Conservation (phyloP, 1,140 invertebrate species). For the Drosophila setifemur region DNA sequence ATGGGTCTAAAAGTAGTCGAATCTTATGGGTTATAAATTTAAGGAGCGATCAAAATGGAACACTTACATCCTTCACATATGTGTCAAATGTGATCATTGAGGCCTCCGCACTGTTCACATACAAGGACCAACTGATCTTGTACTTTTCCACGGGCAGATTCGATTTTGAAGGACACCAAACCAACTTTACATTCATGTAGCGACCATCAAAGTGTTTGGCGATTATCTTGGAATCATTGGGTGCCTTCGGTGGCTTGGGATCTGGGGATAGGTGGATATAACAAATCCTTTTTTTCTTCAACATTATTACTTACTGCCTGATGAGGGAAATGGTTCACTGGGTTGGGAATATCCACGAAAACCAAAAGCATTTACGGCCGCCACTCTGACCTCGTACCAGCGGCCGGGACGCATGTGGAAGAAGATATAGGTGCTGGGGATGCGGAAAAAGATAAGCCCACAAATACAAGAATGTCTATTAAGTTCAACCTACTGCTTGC, state of each 20-base stretch:
- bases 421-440: constrained; percentile 83
- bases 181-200: constrained; percentile 83
- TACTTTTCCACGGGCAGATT: constrained; percentile 86
- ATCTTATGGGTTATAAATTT: constrained; percentile 2
- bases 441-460: constrained; percentile 15
- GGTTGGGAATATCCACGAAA: constrained; percentile 87
- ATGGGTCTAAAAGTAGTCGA: constrained; percentile 44
- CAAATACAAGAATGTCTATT: neutral
- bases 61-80: constrained; percentile 82
- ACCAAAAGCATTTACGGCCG: constrained; percentile 87
- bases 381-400: constrained; percentile 90
- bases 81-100: constrained; percentile 55
- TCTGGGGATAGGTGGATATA: no score
- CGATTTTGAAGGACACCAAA: constrained; percentile 86
- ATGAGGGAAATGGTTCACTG: constrained; percentile 86
- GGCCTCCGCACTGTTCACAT: constrained; percentile 55
- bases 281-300: neutral
- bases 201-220: constrained; percentile 84
- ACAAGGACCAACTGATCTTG: constrained; percentile 77
- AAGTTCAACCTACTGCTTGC: constrained; percentile 51
- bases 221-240: constrained; percentile 85
- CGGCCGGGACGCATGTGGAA: constrained; percentile 87
- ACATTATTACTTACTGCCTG: constrained; percentile 79
- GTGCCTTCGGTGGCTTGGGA: constrained; percentile 86
- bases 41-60: no score